A percentile compares a stretch with the other conserved stretches of the same genome.
Conservation (phyloP, 2,797 vertebrate genomes). For the Hirundo rustica region DNA sequence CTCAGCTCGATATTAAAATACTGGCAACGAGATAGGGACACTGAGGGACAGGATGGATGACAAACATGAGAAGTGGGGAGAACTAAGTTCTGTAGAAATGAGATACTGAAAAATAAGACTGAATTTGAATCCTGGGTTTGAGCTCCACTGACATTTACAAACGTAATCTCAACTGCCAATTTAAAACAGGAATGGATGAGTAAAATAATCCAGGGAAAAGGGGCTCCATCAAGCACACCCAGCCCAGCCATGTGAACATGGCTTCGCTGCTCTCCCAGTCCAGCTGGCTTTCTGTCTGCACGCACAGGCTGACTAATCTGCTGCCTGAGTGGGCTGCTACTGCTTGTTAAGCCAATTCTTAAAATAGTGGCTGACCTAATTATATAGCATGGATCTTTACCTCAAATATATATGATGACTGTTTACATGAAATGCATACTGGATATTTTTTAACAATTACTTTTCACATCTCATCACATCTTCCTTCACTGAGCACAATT, state of each 20-base stretch:
- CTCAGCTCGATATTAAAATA: not conserved
- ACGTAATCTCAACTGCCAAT: not conserved
- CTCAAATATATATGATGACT: not conserved
- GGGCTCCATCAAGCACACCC: not conserved
- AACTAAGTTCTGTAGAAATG: not conserved
- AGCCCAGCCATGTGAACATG: not conserved
- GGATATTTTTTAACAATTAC: not conserved
- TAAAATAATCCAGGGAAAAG: not conserved
- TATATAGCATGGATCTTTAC: not conserved
- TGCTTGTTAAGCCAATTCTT: not conserved
- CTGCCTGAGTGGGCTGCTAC: not conserved
- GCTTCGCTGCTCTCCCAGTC: not conserved
- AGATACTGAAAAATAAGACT: not conserved
- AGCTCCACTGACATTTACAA: not conserved
- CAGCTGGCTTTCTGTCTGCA: not conserved
- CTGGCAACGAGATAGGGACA: not conserved
- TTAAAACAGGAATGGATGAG: not conserved
- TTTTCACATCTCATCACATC: not conserved
- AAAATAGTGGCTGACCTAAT: conserved; percentile 24
- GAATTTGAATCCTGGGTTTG: not conserved
- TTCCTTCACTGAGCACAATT: not conserved
- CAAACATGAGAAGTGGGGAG: not conserved
- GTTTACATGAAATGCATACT: not conserved
- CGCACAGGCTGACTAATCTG: not conserved
- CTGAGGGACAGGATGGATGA: not conserved